These are phyloP conservation scores for Lerista edwardsae DNA, from an alignment of 2,797 vertebrate species.

Conservation along the genomic window DNA sequence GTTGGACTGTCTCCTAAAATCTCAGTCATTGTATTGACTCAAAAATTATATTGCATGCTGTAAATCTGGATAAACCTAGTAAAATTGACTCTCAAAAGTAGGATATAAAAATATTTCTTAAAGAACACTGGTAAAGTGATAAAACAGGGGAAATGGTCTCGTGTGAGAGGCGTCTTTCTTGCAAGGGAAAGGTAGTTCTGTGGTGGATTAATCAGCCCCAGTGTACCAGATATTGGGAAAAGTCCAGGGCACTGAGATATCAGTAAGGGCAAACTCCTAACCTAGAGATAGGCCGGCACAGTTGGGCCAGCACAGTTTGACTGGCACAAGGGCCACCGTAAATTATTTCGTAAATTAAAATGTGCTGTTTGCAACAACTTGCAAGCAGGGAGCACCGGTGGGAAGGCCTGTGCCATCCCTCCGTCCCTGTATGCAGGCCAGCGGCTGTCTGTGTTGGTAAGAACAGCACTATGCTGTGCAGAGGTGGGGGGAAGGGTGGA, in stretches of 20 bases:
- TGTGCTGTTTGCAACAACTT: too few relatives aligned
- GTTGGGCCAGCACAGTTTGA: too few relatives aligned
- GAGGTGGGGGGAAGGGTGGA: too few relatives aligned
- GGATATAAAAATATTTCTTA: slow-evolving; percentile 42
- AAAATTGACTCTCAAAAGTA: slow-evolving; percentile 53
- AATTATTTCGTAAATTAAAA: too few relatives aligned
- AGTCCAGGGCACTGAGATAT: background rate
- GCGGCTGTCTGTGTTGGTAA: too few relatives aligned
- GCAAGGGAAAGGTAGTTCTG: background rate
- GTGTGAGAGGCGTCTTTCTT: background rate
- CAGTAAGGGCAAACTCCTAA: too few relatives aligned
- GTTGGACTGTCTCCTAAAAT: background rate
- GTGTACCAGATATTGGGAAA: background rate
- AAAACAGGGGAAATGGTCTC: slow-evolving; percentile 31
- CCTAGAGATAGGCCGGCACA: too few relatives aligned
- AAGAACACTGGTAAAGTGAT: slow-evolving; percentile 40
- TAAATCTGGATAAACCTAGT: slow-evolving; percentile 53
- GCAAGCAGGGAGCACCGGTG: too few relatives aligned
- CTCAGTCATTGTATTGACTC: slow-evolving; percentile 40
- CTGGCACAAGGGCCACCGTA: too few relatives aligned
- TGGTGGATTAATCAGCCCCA: background rate
- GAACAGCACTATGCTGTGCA: too few relatives aligned
- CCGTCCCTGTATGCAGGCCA: too few relatives aligned
- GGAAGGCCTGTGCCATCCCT: too few relatives aligned
- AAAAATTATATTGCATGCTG: slow-evolving; percentile 48